Base-by-base conservation (phyloP, 2,888 invertebrate genomes). In the Papilio demoleus region DNA sequence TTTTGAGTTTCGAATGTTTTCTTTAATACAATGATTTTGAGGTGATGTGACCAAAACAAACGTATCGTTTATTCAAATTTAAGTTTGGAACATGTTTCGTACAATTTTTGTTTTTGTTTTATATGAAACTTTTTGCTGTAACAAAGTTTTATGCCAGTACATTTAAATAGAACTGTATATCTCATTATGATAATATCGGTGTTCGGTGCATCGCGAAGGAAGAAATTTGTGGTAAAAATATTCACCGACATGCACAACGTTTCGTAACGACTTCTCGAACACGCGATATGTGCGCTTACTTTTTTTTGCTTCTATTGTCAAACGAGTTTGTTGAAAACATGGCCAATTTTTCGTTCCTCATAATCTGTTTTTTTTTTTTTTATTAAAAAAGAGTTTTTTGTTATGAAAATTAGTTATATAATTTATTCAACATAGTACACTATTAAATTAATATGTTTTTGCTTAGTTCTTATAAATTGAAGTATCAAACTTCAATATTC, bases 401-500 rank as follows among this genome's bases (percentile, higher is more conserved):
- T n/a, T n/a, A n/a, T n/a, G n/a, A n/a, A n/a, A n/a, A n/a, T n/a
- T n/a, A n/a, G n/a, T n/a, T n/a, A n/a, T n/a, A n/a, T n/a, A n/a
- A n/a, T n/a, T n/a, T n/a, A n/a, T n/a, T n/a, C n/a, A n/a, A n/a
- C n/a, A n/a, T n/a, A n/a, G n/a, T n/a, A n/a, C n/a, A n/a, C n/a
- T n/a, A n/a, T n/a, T n/a, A n/a, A n/a, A n/a, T n/a, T n/a, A n/a
- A n/a, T n/a, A n/a, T n/a, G n/a, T 1, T 14, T 4, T 8, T 59
- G 9, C 19, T 63, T 64, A 47, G 36, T 68, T 68, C 42, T 67
- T 50, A n/a, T 42, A 6, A 65, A 68, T 68, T 65, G 3, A n/a
- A n/a, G n/a, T n/a, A n/a, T n/a, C n/a, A n/a, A n/a, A n/a, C n/a
- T 65, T 65, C 47, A 68, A 65, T 65, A 68, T 68, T 65, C 64